These are phyloP conservation scores for Heliothis subflexa DNA, from an alignment of 1,140 invertebrate species.

Conservation along the genomic window DNA sequence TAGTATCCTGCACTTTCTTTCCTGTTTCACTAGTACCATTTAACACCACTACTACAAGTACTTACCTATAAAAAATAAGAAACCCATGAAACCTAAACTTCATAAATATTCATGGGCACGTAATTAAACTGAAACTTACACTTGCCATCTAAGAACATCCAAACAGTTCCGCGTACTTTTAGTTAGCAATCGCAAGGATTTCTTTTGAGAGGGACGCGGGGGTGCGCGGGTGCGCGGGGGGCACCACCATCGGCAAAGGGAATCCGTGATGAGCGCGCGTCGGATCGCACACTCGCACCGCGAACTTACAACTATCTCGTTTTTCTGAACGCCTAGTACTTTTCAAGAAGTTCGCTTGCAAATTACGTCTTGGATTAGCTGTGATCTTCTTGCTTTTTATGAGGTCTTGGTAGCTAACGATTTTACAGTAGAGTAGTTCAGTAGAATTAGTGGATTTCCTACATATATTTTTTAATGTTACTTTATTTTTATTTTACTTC, in stretches of 20 bases:
- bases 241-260: slow-evolving; percentile 55
- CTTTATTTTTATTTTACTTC: too few species aligned
- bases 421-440: too few species aligned
- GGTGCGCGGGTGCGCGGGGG: slow-evolving; percentile 16
- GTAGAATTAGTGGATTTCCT: too few species aligned
- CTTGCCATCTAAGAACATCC: slow-evolving; percentile 34
- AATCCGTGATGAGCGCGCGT: slow-evolving; percentile 63
- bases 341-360: slow-evolving; percentile 2
- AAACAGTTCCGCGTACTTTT: slow-evolving; percentile 36
- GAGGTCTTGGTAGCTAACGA: not conserved
- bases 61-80: too few species aligned
- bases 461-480: too few species aligned
- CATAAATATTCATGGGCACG: slow-evolving; percentile 7
- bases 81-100: not conserved
- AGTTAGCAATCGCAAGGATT: slow-evolving; percentile 44
- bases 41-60: too few species aligned
- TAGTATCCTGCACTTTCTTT: too few species aligned
- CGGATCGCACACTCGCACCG: slow-evolving; percentile 26
- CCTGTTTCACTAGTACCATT: too few species aligned
- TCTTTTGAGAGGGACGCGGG: slow-evolving; percentile 43
- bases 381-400: not conserved
- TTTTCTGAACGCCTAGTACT: slow-evolving; percentile 40
- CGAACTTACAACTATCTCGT: slow-evolving; percentile 24
- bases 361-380: slow-evolving; percentile 35
- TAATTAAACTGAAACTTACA: slow-evolving; percentile 33